These are phyloP conservation scores for Drosophila rubida DNA, from an alignment of 2,888 invertebrate species.

Conservation along the genomic window DNA sequence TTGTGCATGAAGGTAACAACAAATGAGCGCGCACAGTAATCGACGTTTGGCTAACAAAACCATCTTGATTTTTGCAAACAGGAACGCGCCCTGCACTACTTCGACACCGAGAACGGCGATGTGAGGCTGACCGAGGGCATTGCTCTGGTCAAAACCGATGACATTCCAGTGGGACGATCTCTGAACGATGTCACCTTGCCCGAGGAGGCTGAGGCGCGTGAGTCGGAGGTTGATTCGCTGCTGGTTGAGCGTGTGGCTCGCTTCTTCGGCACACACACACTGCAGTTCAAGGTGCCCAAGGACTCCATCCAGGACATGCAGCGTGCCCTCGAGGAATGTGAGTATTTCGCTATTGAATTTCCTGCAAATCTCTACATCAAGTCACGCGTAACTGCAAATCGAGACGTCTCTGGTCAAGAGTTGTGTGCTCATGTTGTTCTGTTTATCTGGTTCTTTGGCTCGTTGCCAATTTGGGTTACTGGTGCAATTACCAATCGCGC, in stretches of 20 bases:
- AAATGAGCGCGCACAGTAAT: background rate
- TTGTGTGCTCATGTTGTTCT: slow-evolving; percentile 22
- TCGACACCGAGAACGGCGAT: slow-evolving; percentile 87
- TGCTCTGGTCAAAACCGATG: slow-evolving; percentile 86
- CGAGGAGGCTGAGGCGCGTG: slow-evolving; percentile 90
- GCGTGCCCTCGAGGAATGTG: slow-evolving; percentile 93
- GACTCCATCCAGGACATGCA: slow-evolving; percentile 90
- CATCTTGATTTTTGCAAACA: slow-evolving; percentile 73
- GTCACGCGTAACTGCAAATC: background rate
- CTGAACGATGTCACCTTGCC: slow-evolving; percentile 89
- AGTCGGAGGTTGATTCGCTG: slow-evolving; percentile 90
- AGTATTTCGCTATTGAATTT: slow-evolving; percentile 68
- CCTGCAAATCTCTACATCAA: no score
- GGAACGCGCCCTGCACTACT: slow-evolving; percentile 90
- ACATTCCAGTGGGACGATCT: slow-evolving; percentile 86
- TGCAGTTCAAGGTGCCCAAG: slow-evolving; percentile 92
- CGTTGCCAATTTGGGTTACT: slow-evolving; percentile 73
- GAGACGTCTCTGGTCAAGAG: slow-evolving; percentile 5
- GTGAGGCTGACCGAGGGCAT: slow-evolving; percentile 88
- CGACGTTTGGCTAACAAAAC: slow-evolving; percentile 20
- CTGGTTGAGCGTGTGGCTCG: slow-evolving; percentile 90
- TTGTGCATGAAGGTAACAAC: slow-evolving; percentile 90
- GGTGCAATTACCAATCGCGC: slow-evolving; percentile 61
- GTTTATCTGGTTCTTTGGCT: slow-evolving; percentile 60
- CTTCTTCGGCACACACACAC: slow-evolving; percentile 91